Conservation (phyloP, 2,113 vertebrate genomes). For the Tragulus kanchil region DNA sequence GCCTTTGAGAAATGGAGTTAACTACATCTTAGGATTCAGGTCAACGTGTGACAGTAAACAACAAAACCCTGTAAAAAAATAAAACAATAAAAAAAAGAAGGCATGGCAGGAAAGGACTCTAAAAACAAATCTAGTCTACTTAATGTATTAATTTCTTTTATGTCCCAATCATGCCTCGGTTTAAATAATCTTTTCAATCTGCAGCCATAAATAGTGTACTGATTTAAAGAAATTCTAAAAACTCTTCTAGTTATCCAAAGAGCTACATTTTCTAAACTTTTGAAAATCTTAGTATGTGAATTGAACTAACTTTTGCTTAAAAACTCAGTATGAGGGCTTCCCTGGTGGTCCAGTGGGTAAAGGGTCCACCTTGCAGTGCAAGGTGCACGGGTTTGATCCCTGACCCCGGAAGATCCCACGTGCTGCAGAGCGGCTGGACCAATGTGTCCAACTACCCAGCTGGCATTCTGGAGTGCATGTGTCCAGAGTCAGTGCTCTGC, state of each 20-base stretch:
- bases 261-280: neutral
- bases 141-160: neutral
- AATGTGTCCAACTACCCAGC: too few relatives aligned
- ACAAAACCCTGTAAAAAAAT: too few relatives aligned
- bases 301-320: conserved; percentile 22
- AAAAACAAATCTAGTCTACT: neutral
- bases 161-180: neutral
- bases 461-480: too few relatives aligned
- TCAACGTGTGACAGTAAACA: too few relatives aligned
- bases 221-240: neutral
- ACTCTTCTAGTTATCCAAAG: neutral
- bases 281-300: neutral
- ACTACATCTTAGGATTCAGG: neutral
- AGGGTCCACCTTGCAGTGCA: too few relatives aligned
- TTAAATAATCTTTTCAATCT: neutral
- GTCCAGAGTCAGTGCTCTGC: too few relatives aligned
- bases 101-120: neutral
- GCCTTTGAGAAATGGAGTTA: neutral
- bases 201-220: neutral
- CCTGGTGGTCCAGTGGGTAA: too few relatives aligned
- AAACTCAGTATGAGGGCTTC: neutral
- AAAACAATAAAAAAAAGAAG: neutral
- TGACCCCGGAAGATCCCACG: too few relatives aligned
- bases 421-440: too few relatives aligned
- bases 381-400: too few relatives aligned